A percentile compares a stretch with the other conserved stretches of the same genome.
Conservation (phyloP, 2,113 vertebrate species). For the Anolis carolinensis region DNA sequence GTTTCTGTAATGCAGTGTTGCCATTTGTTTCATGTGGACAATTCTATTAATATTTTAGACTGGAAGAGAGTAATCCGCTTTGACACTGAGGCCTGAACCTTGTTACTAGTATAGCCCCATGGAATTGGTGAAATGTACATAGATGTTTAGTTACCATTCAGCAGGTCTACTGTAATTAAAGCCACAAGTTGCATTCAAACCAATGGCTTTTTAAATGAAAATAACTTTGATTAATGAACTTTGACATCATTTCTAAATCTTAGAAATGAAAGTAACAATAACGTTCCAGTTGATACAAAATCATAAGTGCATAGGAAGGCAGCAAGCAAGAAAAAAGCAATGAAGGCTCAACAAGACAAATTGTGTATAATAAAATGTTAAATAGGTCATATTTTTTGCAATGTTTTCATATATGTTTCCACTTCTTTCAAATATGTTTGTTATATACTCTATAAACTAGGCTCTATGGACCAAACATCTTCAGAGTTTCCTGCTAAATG, state of each 20-base stretch:
- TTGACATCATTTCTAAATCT: slow-evolving; percentile 34
- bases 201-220: slow-evolving; percentile 42
- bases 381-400: slow-evolving; percentile 42
- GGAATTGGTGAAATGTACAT: no score
- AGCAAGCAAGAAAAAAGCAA: slow-evolving; percentile 46
- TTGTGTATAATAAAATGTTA: not conserved
- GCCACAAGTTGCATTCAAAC: no score
- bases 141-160: no score
- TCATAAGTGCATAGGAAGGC: not conserved
- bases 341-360: slow-evolving; percentile 42
- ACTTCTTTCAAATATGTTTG: slow-evolving; percentile 60
- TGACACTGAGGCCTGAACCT: slow-evolving; percentile 6
- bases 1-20: not conserved
- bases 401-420: slow-evolving; percentile 45
- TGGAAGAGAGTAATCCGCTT: not conserved
- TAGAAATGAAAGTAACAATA: slow-evolving; percentile 31
- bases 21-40: not conserved
- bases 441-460: slow-evolving; percentile 44
- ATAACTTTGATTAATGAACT: slow-evolving; percentile 12
- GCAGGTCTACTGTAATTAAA: no score
- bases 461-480: slow-evolving; percentile 10
- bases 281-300: slow-evolving; percentile 41
- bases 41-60: not conserved
- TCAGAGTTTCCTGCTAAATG: slow-evolving; percentile 29
- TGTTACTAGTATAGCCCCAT: no score